Conservation (phyloP, 1,140 invertebrate genomes). For the Atta colombica region DNA sequence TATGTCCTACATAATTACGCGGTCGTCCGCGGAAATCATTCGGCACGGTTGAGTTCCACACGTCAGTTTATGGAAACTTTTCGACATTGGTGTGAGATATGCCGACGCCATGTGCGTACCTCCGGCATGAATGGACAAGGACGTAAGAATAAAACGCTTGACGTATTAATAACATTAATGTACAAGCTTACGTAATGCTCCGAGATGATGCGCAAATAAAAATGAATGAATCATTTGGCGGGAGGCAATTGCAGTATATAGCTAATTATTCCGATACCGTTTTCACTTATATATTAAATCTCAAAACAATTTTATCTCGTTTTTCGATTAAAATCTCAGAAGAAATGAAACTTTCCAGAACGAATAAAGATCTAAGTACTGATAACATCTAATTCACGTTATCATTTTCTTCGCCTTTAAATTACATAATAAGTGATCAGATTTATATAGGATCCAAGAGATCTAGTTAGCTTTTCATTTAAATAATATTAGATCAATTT, state of each 20-base stretch:
- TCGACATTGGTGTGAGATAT: constrained; percentile 48
- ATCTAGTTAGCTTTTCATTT: background rate
- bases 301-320: constrained; percentile 19
- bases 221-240: constrained; percentile 37
- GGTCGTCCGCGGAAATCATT: constrained; percentile 32
- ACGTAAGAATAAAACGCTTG: constrained; percentile 72
- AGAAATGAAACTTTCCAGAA: constrained; percentile 28
- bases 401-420: background rate
- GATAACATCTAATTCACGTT: background rate
- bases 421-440: background rate
- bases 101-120: constrained; percentile 43
- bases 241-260: background rate
- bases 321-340: background rate
- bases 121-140: constrained; percentile 64
- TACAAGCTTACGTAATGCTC: constrained; percentile 64
- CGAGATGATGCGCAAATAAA: constrained; percentile 67
- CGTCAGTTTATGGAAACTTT: constrained; percentile 66
- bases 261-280: constrained; percentile 41
- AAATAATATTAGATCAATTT: background rate
- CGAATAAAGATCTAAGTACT: background rate
- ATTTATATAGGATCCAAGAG: background rate
- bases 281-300: constrained; percentile 45
- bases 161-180: constrained; percentile 68
- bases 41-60: constrained; percentile 18
- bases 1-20: constrained; percentile 42